Base-by-base conservation (phyloP, 2,797 vertebrate genomes). In the Pogoniulus pusillus region DNA sequence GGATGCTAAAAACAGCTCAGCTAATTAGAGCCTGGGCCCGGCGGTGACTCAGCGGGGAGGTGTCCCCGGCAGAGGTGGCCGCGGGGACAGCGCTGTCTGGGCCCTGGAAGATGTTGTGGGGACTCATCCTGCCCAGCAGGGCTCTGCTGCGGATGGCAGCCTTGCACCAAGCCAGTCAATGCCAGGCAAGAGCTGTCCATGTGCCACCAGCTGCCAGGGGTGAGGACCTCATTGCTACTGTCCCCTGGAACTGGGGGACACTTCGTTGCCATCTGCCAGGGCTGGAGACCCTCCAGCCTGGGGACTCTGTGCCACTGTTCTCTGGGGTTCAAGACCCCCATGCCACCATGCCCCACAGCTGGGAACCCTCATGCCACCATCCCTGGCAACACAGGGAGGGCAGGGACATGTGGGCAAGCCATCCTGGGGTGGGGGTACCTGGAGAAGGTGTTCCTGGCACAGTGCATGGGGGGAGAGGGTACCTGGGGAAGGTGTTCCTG, bases 381-480 rank as follows among this genome's bases (percentile, higher is more conserved):
- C 69, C 60, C 55, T 23, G 1, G 55, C 1, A 2, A 23, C 12
- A 19, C 1, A 9, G 76, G 54, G 41, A 49, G 30, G 70, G 22
- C 0, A 22, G 51, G 57, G 82, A 51, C 16, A 1, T 0, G 0
- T 0, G 30, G 85, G 16, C 0, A 22, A 55, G 22, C 63, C 71
- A 5, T 4, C 9, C 5, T 2, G 9, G 0, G 63, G 37, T 23
- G 94, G 16, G 41, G 41, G 23, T 95, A 99, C 99, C 99, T 99
- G 96, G 98, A 99, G 97, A 99, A 99, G 30, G 99, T 99, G 97
- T 99, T 99, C 89, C 99, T 98, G 96, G 99, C 98, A 5, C 99
- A 99, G 97, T 99, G 99, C 99, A 99, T 99, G 96, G n/a, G n/a
- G n/a, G n/a, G n/a, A n/a, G n/a, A n/a, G n/a, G n/a, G n/a, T n/a